Evolutionary conservation across 2,797 vertebrate genomes (phyloP).

Genomic region (Hoplostethus mediterraneus): DNA sequence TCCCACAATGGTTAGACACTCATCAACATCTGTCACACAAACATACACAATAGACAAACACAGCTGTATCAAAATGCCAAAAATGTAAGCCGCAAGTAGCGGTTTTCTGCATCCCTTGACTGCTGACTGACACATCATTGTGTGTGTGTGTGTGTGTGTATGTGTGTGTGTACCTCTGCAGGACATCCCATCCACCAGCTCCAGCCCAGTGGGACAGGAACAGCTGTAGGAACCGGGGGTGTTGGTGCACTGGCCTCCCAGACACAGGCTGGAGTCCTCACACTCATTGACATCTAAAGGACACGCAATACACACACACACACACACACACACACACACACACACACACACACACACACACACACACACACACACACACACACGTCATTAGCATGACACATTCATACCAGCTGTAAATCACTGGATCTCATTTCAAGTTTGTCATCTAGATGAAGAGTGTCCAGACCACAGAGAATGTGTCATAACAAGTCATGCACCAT

Average conservation of each 20-base stretch:
- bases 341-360: conserved; percentile 13
- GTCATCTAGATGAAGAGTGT: conserved; percentile 41
- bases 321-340: neutral
- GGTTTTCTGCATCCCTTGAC: neutral
- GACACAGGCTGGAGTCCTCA: conserved; percentile 70
- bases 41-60: conserved; percentile 49
- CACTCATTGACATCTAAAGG: conserved; percentile 83
- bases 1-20: conserved; percentile 80
- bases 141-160: conserved; percentile 2
- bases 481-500: conserved; percentile 49
- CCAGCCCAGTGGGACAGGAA: conserved; percentile 73
- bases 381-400: conserved; percentile 57
- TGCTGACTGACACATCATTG: conserved; percentile 18
- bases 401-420: conserved; percentile 55
- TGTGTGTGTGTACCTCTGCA: conserved; percentile 75
- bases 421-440: conserved; percentile 28
- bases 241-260: conserved; percentile 79
- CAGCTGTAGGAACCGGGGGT: conserved; percentile 77
- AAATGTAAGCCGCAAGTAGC: conserved; percentile 34
- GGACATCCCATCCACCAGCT: conserved; percentile 66
- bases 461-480: conserved; percentile 63
- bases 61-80: conserved; percentile 49
- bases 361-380: conserved; percentile 31
- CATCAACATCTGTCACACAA: conserved; percentile 85
- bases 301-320: neutral